phyloP scores from a whole-genome alignment of 2,113 vertebrate genomes.

The Corythornis cristatus region DNA sequence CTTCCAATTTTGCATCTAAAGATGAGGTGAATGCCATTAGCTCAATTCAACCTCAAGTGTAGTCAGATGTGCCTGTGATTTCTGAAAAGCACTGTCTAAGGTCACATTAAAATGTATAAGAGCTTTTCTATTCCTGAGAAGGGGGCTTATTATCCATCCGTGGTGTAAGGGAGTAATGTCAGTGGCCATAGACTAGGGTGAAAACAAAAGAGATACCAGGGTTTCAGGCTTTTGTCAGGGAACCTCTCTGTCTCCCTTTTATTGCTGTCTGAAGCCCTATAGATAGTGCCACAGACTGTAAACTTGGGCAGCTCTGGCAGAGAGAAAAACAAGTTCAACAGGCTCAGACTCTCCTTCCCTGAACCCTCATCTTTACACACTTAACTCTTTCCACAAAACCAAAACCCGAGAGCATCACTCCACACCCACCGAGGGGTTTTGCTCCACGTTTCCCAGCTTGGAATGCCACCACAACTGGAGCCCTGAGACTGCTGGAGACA shows the following conservation, averaged over 20 bases:
- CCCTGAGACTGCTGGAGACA: background rate
- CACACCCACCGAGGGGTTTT: background rate
- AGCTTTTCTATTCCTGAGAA: constrained; percentile 80
- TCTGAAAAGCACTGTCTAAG: constrained; percentile 84
- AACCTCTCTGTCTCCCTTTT: constrained; percentile 74
- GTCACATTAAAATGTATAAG: constrained; percentile 89
- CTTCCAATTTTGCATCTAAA: constrained; percentile 88
- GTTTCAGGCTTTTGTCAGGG: constrained; percentile 73
- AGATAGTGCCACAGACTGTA: constrained; percentile 65
- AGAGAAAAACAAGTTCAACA: constrained; percentile 69
- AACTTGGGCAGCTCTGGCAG: constrained; percentile 54
- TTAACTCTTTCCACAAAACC: constrained; percentile 39
- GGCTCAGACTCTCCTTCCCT: constrained; percentile 50
- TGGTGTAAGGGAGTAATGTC: constrained; percentile 79
- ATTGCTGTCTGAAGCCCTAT: constrained; percentile 62
- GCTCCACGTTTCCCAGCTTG: background rate
- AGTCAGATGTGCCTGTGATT: constrained; percentile 86
- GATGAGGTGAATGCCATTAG: constrained; percentile 88
- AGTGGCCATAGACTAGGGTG: constrained; percentile 78
- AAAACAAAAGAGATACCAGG: constrained; percentile 79
- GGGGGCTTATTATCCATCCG: constrained; percentile 82
- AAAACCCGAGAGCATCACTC: background rate
- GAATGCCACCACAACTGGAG: rapidly evolving
- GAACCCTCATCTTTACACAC: background rate
- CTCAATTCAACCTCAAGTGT: constrained; percentile 88